Percentiles rank a stretch among this genome's conserved stretches.
phyloP scores from a whole-genome alignment of 1,140 invertebrate species.

The Battus philenor region DNA sequence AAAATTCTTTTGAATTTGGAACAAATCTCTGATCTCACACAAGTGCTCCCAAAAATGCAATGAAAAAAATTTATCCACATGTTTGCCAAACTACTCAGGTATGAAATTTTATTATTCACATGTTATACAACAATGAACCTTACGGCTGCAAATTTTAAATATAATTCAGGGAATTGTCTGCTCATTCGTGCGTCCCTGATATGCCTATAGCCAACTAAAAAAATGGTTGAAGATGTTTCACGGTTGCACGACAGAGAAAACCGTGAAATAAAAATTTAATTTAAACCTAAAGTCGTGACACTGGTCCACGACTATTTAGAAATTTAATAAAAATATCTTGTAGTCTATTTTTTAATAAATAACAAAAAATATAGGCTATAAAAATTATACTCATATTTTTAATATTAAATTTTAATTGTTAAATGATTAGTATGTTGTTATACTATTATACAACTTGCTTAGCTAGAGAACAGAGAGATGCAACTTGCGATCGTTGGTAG shows the following conservation, averaged over 20 bases:
- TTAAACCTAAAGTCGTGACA: slow-evolving; percentile 1
- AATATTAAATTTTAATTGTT: too few relatives aligned
- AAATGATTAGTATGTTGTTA: too few relatives aligned
- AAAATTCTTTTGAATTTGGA: too few relatives aligned
- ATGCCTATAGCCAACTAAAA: not conserved
- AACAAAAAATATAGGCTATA: too few relatives aligned
- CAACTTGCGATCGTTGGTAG: too few relatives aligned
- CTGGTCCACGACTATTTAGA: slow-evolving; percentile 1
- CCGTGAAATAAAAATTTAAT: slow-evolving; percentile 4
- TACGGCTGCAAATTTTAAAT: slow-evolving; percentile 1
- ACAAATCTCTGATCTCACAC: slow-evolving; percentile 4
- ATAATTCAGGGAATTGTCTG: not conserved
- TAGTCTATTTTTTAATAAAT: not conserved
- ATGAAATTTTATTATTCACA: not conserved
- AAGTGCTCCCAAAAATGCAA: slow-evolving; percentile 9
- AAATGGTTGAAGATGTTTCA: slow-evolving; percentile 1
- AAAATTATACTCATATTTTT: too few relatives aligned
- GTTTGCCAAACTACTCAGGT: slow-evolving; percentile 6
- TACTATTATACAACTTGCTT: too few relatives aligned
- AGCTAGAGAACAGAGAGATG: too few relatives aligned
- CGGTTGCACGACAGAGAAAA: slow-evolving; percentile 6
- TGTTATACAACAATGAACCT: not conserved
- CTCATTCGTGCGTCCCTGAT: slow-evolving; percentile 9
- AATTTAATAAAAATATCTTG: not conserved
- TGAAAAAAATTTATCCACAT: slow-evolving; percentile 2